Percentiles rank a stretch among this genome's conserved stretches.
Conservation (phyloP, 2,113 vertebrate species). For the Lota lota region DNA sequence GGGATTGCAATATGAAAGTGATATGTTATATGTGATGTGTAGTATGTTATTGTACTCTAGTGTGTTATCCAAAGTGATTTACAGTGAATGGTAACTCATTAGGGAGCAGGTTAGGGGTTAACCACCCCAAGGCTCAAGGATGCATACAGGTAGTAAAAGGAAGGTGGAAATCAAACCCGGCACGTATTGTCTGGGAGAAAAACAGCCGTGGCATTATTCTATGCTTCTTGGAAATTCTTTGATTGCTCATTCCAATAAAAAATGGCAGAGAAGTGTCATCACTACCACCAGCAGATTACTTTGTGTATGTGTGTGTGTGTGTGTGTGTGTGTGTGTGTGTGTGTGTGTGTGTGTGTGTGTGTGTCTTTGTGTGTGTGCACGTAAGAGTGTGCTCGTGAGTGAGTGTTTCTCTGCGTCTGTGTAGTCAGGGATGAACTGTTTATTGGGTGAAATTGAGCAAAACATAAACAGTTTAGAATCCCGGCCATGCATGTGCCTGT, state of each 20-base stretch:
- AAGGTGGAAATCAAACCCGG: too few species aligned
- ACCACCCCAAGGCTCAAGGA: too few species aligned
- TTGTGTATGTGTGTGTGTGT: not conserved
- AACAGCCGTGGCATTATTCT: too few species aligned
- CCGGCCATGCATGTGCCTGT: not conserved
- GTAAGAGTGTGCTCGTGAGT: not conserved
- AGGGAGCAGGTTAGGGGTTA: too few species aligned
- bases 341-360: not conserved
- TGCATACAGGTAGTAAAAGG: too few species aligned
- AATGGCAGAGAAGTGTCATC: not conserved
- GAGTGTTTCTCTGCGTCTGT: constrained; percentile 8
- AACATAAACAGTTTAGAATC: constrained; percentile 8
- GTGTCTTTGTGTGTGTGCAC: not conserved
- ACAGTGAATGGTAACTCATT: too few species aligned
- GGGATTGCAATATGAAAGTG: too few species aligned
- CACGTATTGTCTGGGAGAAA: too few species aligned
- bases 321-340: not conserved
- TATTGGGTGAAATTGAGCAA: constrained; percentile 24
- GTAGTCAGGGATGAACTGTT: constrained; percentile 11
- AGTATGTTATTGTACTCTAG: too few species aligned
- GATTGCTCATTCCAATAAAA: constrained; percentile 1
- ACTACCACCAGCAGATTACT: not conserved
- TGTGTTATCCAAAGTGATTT: too few species aligned
- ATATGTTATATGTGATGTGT: too few species aligned
- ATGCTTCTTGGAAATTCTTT: not conserved